Conservation (phyloP, 2,888 invertebrate species). For the Leistus spinibarbis region DNA sequence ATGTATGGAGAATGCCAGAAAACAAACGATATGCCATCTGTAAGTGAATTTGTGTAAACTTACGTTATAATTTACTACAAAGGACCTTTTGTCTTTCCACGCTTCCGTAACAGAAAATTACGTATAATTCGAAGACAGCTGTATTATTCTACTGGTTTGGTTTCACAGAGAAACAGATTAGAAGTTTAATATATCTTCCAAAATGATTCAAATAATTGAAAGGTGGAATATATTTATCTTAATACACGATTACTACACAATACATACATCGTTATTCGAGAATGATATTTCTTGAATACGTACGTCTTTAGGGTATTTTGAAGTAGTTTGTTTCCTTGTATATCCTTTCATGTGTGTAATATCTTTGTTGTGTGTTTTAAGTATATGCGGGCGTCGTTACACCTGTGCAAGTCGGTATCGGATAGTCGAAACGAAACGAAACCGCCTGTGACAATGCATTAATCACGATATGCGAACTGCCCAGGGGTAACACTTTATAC, state of each 20-base stretch:
- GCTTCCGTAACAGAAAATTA: neutral
- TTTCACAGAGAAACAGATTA: neutral
- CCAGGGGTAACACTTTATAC: constrained; percentile 25
- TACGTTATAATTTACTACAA: too few species aligned
- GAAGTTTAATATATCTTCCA: neutral
- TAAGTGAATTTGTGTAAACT: neutral
- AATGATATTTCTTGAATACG: neutral
- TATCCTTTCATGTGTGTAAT: neutral
- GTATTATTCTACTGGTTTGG: neutral
- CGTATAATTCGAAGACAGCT: neutral
- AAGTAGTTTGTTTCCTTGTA: neutral
- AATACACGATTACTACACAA: too few species aligned
- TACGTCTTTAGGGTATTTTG: neutral
- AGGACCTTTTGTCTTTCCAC: neutral
- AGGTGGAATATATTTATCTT: too few species aligned
- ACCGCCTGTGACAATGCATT: constrained; percentile 36
- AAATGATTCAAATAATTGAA: neutral
- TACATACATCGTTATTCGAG: too few species aligned
- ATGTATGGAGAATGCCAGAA: neutral
- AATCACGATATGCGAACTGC: constrained; percentile 34
- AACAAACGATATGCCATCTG: too few species aligned
- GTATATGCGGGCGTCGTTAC: neutral
- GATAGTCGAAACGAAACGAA: constrained; percentile 15
- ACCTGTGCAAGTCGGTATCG: constrained; percentile 12
- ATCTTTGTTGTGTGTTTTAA: neutral